Evolutionary conservation across 2,113 vertebrate species (phyloP).

Genomic region (Podarcis raffonei): DNA sequence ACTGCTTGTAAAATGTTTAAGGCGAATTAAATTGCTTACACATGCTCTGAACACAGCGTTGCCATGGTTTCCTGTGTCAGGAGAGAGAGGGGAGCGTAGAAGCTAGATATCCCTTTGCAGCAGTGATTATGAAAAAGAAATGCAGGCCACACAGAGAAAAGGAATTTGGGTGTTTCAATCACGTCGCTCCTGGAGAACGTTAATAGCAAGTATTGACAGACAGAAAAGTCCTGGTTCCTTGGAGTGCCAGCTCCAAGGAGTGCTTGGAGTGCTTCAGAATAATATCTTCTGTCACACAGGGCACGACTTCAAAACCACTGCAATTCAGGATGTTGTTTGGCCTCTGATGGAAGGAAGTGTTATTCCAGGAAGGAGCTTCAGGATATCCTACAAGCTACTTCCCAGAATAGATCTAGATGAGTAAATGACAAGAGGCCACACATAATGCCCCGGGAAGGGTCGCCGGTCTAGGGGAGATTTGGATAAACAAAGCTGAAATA

Average conservation of each 20-base stretch:
- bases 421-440: not conserved
- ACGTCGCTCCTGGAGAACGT: slow-evolving; percentile 20
- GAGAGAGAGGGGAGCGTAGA: not conserved
- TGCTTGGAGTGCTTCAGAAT: not conserved
- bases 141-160: slow-evolving; percentile 19
- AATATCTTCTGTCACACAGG: not conserved
- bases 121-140: slow-evolving; percentile 42
- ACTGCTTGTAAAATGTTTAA: slow-evolving; percentile 54
- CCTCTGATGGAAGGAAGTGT: not conserved
- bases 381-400: slow-evolving; percentile 21
- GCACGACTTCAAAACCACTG: not conserved
- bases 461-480: not conserved
- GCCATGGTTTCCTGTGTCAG: slow-evolving; percentile 66
- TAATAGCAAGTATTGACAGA: slow-evolving; percentile 1
- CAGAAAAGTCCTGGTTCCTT: not conserved
- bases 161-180: slow-evolving; percentile 36
- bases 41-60: slow-evolving; percentile 58
- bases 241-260: too few relatives aligned
- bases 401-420: slow-evolving; percentile 9
- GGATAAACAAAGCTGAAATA: slow-evolving; percentile 24
- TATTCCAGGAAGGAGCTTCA: slow-evolving; percentile 8
- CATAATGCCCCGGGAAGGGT: not conserved
- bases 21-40: slow-evolving; percentile 61
- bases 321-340: not conserved
- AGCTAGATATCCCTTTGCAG: not conserved